Evolutionary conservation across 2,797 vertebrate genomes (phyloP).

Genomic region (Manis pentadactyla): DNA sequence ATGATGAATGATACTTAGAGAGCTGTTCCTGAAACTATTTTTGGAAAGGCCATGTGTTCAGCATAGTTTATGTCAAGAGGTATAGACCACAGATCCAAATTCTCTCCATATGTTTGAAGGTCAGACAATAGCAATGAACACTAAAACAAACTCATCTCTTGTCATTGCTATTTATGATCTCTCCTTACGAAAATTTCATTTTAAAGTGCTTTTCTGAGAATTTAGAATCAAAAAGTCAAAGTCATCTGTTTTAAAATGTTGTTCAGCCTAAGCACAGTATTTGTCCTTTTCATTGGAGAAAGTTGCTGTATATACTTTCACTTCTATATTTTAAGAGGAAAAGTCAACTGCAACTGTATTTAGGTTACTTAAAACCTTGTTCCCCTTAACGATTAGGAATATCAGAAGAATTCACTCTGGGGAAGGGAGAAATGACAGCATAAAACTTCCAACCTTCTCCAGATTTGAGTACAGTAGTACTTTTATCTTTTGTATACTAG

Average conservation of each 20-base stretch:
- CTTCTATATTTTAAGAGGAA: neutral
- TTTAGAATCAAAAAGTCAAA: constrained; percentile 30
- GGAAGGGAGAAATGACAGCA: neutral
- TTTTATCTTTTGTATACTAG: neutral
- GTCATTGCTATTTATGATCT: constrained; percentile 20
- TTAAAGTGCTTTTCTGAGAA: neutral
- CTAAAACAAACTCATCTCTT: constrained; percentile 11
- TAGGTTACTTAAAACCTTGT: neutral
- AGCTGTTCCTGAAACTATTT: constrained; percentile 68
- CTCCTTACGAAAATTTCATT: constrained; percentile 14
- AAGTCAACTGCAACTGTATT: neutral
- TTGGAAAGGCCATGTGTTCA: constrained; percentile 76
- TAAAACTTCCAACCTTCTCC: neutral
- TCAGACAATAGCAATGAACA: constrained; percentile 62
- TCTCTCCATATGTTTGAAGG: constrained; percentile 75
- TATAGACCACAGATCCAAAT: constrained; percentile 62
- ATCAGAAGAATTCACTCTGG: neutral
- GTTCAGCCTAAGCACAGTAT: neutral
- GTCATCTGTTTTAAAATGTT: neutral
- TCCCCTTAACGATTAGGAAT: neutral
- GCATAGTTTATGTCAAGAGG: constrained; percentile 73
- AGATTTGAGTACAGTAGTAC: neutral
- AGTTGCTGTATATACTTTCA: neutral
- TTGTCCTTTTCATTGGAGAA: neutral
- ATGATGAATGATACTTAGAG: constrained; percentile 76